phyloP scores from a whole-genome alignment of 2,797 vertebrate genomes.

The Syngnathus acus region DNA sequence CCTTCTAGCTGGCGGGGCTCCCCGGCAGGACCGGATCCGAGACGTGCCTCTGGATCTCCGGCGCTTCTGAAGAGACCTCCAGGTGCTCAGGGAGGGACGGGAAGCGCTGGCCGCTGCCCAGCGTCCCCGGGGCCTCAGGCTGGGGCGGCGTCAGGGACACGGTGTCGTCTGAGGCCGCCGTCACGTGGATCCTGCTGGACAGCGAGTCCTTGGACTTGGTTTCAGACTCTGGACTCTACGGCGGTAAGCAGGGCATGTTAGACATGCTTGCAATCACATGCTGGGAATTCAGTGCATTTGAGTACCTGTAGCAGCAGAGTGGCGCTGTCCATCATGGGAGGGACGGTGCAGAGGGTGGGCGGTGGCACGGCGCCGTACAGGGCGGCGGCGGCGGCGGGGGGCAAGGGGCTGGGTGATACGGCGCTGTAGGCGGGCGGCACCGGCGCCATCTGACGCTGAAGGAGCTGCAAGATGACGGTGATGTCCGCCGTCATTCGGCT shows the following conservation, averaged over 20 bases:
- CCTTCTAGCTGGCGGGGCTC: constrained; percentile 80
- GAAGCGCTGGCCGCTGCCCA: constrained; percentile 70
- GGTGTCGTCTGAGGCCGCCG: constrained; percentile 64
- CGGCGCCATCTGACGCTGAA: constrained; percentile 83
- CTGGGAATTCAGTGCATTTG: not conserved
- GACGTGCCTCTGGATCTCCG: constrained; percentile 82
- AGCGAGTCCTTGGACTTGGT: constrained; percentile 73
- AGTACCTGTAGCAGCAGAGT: constrained; percentile 50
- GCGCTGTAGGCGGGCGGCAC: constrained; percentile 81
- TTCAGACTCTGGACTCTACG: constrained; percentile 72
- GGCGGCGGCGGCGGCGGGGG: constrained; percentile 34
- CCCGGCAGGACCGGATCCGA: constrained; percentile 82
- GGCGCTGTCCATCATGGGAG: constrained; percentile 52
- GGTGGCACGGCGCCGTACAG: constrained; percentile 47
- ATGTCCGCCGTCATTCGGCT: constrained; percentile 92
- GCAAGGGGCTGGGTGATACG: constrained; percentile 68
- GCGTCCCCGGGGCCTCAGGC: constrained; percentile 57
- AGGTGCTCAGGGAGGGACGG: constrained; percentile 88
- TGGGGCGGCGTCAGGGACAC: constrained; percentile 36
- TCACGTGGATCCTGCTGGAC: constrained; percentile 67
- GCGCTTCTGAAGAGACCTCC: constrained; percentile 65
- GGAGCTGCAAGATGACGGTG: constrained; percentile 87
- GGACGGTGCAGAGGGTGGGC: constrained; percentile 56
- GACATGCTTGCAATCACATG: not conserved
- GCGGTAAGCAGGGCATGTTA: not conserved